Evolutionary conservation across 2,113 vertebrate genomes (phyloP).

Genomic region (Gymnarchus niloticus): DNA sequence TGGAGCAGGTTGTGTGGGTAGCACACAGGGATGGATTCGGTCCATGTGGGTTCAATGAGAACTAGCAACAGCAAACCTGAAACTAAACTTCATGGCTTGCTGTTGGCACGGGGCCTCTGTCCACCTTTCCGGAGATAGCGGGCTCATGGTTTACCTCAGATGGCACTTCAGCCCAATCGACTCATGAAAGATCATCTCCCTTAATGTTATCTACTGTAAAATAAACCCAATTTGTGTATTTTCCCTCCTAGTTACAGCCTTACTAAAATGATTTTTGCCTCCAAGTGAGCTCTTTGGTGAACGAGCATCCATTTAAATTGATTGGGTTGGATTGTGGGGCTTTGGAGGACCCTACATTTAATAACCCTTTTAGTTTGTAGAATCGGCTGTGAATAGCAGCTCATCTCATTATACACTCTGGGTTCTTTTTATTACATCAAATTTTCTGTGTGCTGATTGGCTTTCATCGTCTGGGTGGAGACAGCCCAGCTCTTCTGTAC

Average conservation of each 20-base stretch:
- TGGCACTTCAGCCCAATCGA: neutral
- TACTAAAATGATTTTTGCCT: neutral
- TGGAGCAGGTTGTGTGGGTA: neutral
- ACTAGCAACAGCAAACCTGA: neutral
- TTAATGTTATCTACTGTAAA: neutral
- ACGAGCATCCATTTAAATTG: neutral
- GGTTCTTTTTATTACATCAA: neutral
- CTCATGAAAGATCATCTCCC: neutral
- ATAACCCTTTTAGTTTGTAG: neutral
- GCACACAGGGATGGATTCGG: neutral
- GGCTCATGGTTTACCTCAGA: neutral
- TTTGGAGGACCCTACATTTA: constrained; percentile 1
- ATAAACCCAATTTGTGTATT: neutral
- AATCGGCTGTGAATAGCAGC: neutral
- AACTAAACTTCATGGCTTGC: neutral
- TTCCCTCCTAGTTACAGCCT: neutral
- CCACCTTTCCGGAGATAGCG: neutral
- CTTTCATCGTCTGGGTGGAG: neutral
- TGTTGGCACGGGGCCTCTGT: neutral
- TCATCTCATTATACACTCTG: neutral
- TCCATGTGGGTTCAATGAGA: neutral
- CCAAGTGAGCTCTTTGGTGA: neutral
- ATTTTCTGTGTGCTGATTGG: neutral
- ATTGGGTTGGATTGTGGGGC: neutral
- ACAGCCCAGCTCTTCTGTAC: neutral